Percentiles rank a stretch among this genome's conserved stretches.
Evolutionary conservation across 2,797 vertebrate genomes (phyloP).

Genomic region (Oreochromis mossambicus): DNA sequence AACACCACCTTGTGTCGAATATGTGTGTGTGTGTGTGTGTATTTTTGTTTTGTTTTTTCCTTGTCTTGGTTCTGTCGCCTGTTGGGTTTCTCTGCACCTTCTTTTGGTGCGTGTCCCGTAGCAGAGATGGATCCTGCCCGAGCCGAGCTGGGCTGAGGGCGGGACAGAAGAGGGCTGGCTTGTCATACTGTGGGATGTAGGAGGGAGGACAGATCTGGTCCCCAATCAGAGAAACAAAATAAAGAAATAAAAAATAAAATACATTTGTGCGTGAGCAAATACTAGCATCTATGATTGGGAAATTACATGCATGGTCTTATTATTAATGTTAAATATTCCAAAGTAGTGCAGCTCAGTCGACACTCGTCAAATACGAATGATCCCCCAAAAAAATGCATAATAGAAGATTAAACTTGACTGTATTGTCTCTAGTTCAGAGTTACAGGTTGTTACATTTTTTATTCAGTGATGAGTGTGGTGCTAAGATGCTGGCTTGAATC

Average conservation of each 20-base stretch:
- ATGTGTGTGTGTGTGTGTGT: background rate
- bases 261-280: fast-evolving
- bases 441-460: background rate
- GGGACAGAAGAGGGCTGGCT: conserved; percentile 45
- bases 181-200: conserved; percentile 18
- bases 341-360: background rate
- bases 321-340: background rate
- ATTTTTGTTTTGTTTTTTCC: fast-evolving
- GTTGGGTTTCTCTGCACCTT: background rate
- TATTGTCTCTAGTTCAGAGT: background rate
- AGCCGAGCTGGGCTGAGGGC: conserved; percentile 17
- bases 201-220: background rate
- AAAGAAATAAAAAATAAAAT: background rate
- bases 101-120: conserved; percentile 19
- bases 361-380: background rate
- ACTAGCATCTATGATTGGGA: fast-evolving
- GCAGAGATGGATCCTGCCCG: conserved; percentile 13
- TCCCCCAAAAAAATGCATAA: background rate
- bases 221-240: background rate
- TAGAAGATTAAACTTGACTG: background rate
- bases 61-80: background rate
- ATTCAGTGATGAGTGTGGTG: background rate
- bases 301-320: background rate
- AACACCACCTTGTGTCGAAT: background rate
- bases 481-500: background rate